Evolutionary conservation across 2,113 vertebrate genomes (phyloP).

Genomic region (Odontesthes bonariensis): DNA sequence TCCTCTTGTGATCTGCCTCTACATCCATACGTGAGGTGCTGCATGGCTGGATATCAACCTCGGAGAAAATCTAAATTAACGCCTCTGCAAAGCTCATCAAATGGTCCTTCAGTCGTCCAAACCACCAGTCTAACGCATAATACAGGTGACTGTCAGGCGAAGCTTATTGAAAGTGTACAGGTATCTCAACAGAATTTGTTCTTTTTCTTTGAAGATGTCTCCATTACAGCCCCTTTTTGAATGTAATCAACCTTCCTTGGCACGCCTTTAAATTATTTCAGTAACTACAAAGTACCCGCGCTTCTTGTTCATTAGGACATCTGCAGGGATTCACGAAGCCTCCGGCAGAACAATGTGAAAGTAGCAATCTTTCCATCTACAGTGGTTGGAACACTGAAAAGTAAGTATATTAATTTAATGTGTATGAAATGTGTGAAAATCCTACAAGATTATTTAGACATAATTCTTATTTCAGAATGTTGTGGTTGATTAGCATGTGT

Average conservation of each 20-base stretch:
- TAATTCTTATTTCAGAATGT: no score
- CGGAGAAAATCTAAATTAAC: conserved; percentile 30
- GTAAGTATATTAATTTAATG: not conserved
- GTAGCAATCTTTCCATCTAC: not conserved
- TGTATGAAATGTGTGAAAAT: not conserved
- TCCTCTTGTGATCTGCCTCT: conserved; percentile 44
- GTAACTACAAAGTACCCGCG: not conserved
- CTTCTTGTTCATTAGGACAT: conserved; percentile 22
- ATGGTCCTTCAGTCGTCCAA: conserved; percentile 36
- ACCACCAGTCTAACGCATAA: conserved; percentile 16
- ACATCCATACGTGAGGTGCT: conserved; percentile 42
- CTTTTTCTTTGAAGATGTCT: conserved; percentile 19
- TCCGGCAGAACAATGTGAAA: not conserved
- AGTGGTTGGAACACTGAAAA: not conserved
- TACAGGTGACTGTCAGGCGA: not conserved
- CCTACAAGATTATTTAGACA: not conserved
- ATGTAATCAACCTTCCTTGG: conserved; percentile 21
- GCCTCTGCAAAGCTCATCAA: conserved; percentile 37
- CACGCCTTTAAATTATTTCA: conserved; percentile 21
- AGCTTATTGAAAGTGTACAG: conserved; percentile 25
- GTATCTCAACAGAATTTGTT: conserved; percentile 20
- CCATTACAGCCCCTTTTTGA: conserved; percentile 17
- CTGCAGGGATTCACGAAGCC: conserved; percentile 4
- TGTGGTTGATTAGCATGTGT: no score
- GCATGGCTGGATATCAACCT: conserved; percentile 19